A percentile compares a stretch with the other conserved stretches of the same genome.
Conservation (phyloP, 2,113 vertebrate genomes). For the Paratilapia polleni region DNA sequence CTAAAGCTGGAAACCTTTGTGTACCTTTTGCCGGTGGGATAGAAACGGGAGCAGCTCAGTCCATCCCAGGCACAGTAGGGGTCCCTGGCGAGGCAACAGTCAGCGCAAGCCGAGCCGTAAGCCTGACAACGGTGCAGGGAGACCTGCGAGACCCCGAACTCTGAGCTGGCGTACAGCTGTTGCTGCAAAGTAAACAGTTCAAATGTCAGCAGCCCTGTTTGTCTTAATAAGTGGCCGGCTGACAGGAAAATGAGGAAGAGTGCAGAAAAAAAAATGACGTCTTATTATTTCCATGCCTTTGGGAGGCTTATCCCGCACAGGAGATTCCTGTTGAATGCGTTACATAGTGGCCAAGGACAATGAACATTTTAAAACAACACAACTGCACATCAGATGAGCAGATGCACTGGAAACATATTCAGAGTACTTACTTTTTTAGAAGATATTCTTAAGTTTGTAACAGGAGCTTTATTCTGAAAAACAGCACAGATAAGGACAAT, state of each 20-base stretch:
- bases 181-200: slow-evolving; percentile 85
- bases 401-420: neutral
- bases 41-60: slow-evolving; percentile 94
- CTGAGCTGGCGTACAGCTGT: slow-evolving; percentile 96
- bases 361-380: slow-evolving; percentile 28
- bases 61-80: slow-evolving; percentile 99
- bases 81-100: slow-evolving; percentile 96
- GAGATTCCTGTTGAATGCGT: slow-evolving; percentile 15
- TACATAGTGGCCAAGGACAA: slow-evolving; percentile 7
- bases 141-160: slow-evolving; percentile 92
- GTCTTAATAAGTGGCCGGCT: slow-evolving; percentile 65
- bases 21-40: slow-evolving; percentile 94
- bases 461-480: slow-evolving; percentile 87
- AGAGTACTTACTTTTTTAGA: slow-evolving; percentile 91
- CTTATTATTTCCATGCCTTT: slow-evolving; percentile 46
- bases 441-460: slow-evolving; percentile 96
- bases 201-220: slow-evolving; percentile 68
- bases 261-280: slow-evolving; percentile 25
- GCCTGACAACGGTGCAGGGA: slow-evolving; percentile 94
- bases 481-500: slow-evolving; percentile 36
- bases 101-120: slow-evolving; percentile 93
- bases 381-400: neutral
- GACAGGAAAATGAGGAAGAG: slow-evolving; percentile 66
- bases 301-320: slow-evolving; percentile 20
- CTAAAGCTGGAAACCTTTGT: neutral